A percentile compares a stretch with the other conserved stretches of the same genome.
Conservation (phyloP, 2,888 invertebrate genomes). For the Pomacea canaliculata region DNA sequence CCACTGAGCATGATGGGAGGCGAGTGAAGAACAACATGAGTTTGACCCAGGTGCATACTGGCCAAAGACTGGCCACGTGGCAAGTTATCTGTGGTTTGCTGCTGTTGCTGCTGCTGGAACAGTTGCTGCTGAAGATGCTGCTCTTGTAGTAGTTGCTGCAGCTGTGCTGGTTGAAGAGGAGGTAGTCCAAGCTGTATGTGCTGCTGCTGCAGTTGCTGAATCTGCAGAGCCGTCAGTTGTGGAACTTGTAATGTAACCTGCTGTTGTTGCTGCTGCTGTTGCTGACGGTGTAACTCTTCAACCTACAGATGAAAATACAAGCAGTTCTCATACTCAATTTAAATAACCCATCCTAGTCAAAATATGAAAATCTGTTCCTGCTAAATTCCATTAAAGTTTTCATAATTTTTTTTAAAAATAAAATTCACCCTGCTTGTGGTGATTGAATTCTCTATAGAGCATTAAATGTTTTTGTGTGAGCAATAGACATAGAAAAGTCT, state of each 20-base stretch:
- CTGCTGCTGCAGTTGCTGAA: slow-evolving; percentile 42
- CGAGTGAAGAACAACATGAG: slow-evolving; percentile 24
- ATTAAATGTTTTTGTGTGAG: too few relatives aligned
- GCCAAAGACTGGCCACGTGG: slow-evolving; percentile 33
- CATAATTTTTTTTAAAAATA: too few relatives aligned
- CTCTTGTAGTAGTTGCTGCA: slow-evolving; percentile 46
- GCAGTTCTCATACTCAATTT: neutral
- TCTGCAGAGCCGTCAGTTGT: slow-evolving; percentile 35
- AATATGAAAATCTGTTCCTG: too few relatives aligned
- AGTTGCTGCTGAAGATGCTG: slow-evolving; percentile 33
- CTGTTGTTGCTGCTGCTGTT: slow-evolving; percentile 44
- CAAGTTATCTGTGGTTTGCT: slow-evolving; percentile 34
- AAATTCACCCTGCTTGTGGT: too few relatives aligned
- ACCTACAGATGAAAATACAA: slow-evolving; percentile 13
- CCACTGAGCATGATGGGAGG: slow-evolving; percentile 16
- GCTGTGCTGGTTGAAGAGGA: slow-evolving; percentile 46
- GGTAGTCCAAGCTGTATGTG: slow-evolving; percentile 38
- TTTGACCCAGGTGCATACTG: slow-evolving; percentile 20
- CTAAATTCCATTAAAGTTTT: too few relatives aligned
- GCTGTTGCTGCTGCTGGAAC: slow-evolving; percentile 28
- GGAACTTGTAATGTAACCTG: slow-evolving; percentile 60
- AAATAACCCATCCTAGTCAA: too few relatives aligned
- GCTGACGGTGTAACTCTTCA: slow-evolving; percentile 31
- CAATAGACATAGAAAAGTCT: too few relatives aligned
- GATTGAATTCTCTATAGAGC: too few relatives aligned